phyloP scores from a whole-genome alignment of 2,797 vertebrate genomes.

The Manis pentadactyla region DNA sequence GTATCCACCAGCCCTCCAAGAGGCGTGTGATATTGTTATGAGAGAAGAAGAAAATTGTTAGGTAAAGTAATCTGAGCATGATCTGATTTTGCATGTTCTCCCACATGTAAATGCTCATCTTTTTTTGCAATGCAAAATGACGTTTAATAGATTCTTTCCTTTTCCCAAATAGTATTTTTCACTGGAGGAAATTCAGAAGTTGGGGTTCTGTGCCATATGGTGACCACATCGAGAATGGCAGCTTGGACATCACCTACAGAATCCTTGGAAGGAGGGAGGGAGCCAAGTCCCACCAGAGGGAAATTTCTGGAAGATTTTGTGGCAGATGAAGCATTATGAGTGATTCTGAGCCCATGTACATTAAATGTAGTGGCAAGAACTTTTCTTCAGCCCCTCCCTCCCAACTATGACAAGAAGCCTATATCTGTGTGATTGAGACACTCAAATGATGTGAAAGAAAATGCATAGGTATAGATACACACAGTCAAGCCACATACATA shows the following conservation, averaged over 20 bases:
- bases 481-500: neutral
- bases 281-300: neutral
- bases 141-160: neutral
- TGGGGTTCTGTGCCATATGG: neutral
- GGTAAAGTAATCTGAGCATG: neutral
- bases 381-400: neutral
- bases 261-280: neutral
- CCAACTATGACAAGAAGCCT: neutral
- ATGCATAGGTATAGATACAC: neutral
- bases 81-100: neutral
- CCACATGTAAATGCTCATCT: neutral
- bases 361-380: neutral
- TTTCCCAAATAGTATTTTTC: neutral
- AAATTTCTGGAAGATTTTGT: neutral
- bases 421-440: neutral
- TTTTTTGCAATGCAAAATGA: neutral
- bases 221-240: neutral
- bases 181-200: neutral
- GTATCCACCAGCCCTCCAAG: neutral
- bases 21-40: neutral
- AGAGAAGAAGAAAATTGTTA: neutral
- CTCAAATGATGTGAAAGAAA: neutral
- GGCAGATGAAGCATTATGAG: neutral
- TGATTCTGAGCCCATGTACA: neutral
- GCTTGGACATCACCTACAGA: neutral